Base-by-base conservation (phyloP, 2,797 vertebrate genomes). In the Sus cebifrons region DNA sequence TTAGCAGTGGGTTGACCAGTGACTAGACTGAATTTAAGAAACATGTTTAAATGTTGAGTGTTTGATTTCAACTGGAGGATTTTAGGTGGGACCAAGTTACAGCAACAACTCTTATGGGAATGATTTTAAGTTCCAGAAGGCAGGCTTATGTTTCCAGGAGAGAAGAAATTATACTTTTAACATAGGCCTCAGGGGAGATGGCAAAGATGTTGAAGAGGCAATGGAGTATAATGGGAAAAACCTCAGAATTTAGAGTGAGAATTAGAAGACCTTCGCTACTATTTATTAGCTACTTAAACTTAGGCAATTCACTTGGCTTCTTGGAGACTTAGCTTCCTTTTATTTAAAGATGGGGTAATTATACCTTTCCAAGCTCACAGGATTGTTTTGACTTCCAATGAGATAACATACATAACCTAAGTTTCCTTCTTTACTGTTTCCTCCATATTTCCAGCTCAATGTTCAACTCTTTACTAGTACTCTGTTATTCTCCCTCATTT, bases 101-200 rank as follows among this genome's bases (percentile, higher is more conserved):
- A 79, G 62, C 52, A 92, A 91, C 29, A 79, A 71, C 27, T 94
- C 78, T 88, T 86, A 40, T 79, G 49, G 78, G 74, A 93, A 89
- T 73, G 8, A 29, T 88, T 67, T 71, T 92, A 91, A 78, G 54
- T 88, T 90, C 75, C 32, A 91, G 36, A 94, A 92, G 29, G 27
- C 25, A 91, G 44, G 91, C 20, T 36, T 36, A 79, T 83, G 87
- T 89, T 96, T 95, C 54, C 65, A 87, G 27, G 71, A 81, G 70
- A 92, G n/a, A 89, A 64, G 15, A 96, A 89, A 96, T 91, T 93
- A 86, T 64, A 56, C 84, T 92, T 96, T 93, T 93, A 93, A 21
- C 18, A 73, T 83, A 27, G 70, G 20, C 56, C 85, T 96, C 71
- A 82, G 73, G 67, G 86, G 54, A 93, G 91, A 87, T 82, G 64